These are phyloP conservation scores for Pachycephala philippinensis DNA, from an alignment of 2,113 vertebrate species.

Conservation along the genomic window DNA sequence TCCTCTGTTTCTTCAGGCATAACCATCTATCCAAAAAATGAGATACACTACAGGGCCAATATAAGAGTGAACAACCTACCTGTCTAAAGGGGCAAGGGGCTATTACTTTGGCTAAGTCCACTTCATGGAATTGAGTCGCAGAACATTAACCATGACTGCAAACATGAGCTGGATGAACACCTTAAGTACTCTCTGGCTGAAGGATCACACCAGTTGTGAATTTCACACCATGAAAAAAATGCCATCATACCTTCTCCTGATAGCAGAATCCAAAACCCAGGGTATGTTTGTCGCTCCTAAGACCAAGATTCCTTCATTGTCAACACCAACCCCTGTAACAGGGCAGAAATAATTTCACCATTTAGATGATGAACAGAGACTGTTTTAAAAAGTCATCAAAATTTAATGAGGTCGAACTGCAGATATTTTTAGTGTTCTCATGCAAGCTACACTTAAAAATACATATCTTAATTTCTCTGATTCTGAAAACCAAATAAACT, in stretches of 20 bases:
- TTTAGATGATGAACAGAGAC: not conserved
- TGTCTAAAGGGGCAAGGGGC: not conserved
- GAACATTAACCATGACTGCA: not conserved
- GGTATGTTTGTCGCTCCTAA: constrained; percentile 98
- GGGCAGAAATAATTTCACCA: not conserved
- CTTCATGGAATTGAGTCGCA: fast-evolving
- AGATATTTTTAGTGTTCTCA: not conserved
- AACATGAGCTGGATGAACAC: not conserved
- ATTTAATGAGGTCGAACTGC: not conserved
- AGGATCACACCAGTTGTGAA: not conserved
- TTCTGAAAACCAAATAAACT: not conserved
- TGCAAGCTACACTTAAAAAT: not conserved
- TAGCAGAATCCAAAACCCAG: constrained; percentile 97
- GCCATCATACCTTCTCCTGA: constrained; percentile 86
- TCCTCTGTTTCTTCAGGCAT: not conserved
- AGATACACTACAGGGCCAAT: not conserved
- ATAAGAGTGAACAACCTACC: not conserved
- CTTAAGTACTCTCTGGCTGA: not conserved
- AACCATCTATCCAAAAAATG: not conserved
- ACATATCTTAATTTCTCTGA: not conserved
- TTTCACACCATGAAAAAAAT: not conserved
- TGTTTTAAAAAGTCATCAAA: not conserved
- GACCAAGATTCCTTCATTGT: constrained; percentile 96
- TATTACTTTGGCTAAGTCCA: not conserved
- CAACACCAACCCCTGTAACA: constrained; percentile 86